Evolutionary conservation across 2,888 invertebrate genomes (phyloP).

Genomic region (Isoperla grammatica): DNA sequence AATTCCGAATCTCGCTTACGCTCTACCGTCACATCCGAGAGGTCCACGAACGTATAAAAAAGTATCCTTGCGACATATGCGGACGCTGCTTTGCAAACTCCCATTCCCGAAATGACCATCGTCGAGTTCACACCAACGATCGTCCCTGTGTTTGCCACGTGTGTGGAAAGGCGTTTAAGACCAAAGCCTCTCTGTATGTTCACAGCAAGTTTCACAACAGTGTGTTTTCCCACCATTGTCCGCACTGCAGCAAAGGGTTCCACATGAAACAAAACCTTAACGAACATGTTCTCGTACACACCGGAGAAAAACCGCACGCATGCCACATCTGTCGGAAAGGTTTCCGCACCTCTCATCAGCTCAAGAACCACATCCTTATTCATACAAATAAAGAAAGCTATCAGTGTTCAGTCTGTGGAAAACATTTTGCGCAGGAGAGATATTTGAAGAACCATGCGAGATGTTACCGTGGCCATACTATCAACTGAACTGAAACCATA

Average conservation of each 20-base stretch:
- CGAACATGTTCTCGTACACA: neutral
- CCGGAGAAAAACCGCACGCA: neutral
- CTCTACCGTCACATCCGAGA: neutral
- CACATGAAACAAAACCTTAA: neutral
- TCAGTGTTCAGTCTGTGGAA: neutral
- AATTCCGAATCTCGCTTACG: neutral
- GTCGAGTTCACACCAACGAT: neutral
- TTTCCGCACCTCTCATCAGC: neutral
- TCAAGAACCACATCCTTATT: neutral
- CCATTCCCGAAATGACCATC: slow-evolving; percentile 1
- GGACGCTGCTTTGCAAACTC: neutral
- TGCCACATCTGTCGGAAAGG: neutral
- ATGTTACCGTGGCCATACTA: no score
- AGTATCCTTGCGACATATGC: slow-evolving; percentile 12
- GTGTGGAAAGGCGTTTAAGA: neutral
- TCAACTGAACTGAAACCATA: no score
- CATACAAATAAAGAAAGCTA: neutral
- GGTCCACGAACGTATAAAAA: slow-evolving; percentile 13
- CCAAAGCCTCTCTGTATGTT: neutral
- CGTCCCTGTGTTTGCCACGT: neutral
- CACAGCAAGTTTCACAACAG: neutral
- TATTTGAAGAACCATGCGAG: neutral
- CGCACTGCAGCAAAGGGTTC: slow-evolving; percentile 1
- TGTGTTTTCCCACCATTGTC: neutral
- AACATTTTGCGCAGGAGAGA: neutral